Evolutionary conservation across 2,888 invertebrate genomes (phyloP).

Genomic region (Pterobdella sp.): DNA sequence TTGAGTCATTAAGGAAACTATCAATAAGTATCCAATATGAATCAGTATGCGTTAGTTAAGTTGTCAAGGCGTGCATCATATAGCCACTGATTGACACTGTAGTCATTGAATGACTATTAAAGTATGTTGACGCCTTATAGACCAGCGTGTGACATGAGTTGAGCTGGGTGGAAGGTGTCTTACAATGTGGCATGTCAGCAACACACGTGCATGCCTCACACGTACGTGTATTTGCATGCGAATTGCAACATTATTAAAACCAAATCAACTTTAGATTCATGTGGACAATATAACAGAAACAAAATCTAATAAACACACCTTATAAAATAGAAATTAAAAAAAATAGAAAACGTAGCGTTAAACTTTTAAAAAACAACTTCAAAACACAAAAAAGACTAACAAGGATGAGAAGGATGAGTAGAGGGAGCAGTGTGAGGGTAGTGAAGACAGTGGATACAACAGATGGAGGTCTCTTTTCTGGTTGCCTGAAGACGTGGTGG

Average conservation of each 20-base stretch:
- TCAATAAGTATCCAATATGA: neutral
- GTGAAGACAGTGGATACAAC: constrained; percentile 84
- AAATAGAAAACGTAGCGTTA: neutral
- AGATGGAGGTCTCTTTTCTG: constrained; percentile 82
- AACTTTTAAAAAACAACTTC: neutral
- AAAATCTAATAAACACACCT: no score
- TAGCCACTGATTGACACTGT: neutral
- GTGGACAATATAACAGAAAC: no score
- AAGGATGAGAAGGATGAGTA: constrained; percentile 67
- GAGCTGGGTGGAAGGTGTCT: constrained; percentile 3
- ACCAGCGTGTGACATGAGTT: neutral
- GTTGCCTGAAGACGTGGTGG: constrained; percentile 75
- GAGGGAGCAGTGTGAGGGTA: constrained; percentile 68
- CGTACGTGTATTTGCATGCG: neutral
- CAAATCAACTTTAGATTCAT: no score
- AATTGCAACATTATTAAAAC: no score
- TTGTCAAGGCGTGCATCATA: neutral
- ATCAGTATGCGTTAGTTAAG: neutral
- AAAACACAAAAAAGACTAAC: constrained; percentile 48
- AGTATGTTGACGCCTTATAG: neutral
- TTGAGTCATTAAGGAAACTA: neutral
- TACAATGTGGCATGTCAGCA: neutral
- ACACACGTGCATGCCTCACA: neutral
- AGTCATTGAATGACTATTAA: neutral
- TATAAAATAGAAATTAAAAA: constrained; percentile 6